A percentile compares a stretch with the other conserved stretches of the same genome.
Evolutionary conservation across 2,797 vertebrate species (phyloP).

Genomic region (Pangasius larnaudii): DNA sequence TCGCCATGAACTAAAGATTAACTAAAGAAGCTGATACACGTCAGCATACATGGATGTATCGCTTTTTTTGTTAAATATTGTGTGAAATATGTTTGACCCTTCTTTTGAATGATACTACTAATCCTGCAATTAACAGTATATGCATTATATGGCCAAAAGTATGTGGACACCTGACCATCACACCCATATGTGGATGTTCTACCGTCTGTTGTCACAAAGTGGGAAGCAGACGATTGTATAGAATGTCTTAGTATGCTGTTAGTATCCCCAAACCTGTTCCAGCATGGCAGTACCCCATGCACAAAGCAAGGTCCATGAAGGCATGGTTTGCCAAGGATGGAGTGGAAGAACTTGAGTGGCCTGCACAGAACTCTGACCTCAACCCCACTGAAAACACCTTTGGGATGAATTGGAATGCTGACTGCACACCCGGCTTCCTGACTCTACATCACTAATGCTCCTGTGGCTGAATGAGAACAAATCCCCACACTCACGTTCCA

Average conservation of each 20-base stretch:
- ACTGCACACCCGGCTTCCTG: neutral
- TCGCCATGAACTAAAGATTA: neutral
- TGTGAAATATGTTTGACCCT: neutral
- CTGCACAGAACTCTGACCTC: neutral
- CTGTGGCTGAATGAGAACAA: neutral
- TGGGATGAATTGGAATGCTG: neutral
- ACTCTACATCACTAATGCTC: neutral
- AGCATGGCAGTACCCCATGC: neutral
- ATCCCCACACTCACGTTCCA: neutral
- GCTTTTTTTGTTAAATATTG: neutral
- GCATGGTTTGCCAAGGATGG: neutral
- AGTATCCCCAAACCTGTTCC: neutral
- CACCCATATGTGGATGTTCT: too few species aligned
- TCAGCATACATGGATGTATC: neutral
- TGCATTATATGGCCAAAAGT: neutral
- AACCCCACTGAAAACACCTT: neutral
- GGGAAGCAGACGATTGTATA: neutral
- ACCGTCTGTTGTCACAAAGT: neutral
- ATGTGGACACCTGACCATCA: neutral
- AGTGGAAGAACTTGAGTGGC: neutral
- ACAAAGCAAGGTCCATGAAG: neutral
- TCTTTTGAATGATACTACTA: neutral
- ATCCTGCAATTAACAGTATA: neutral
- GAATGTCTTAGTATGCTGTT: neutral
- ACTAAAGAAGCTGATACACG: neutral